Evolutionary conservation across 2,797 vertebrate species (phyloP).

Genomic region (Champsocephalus esox): DNA sequence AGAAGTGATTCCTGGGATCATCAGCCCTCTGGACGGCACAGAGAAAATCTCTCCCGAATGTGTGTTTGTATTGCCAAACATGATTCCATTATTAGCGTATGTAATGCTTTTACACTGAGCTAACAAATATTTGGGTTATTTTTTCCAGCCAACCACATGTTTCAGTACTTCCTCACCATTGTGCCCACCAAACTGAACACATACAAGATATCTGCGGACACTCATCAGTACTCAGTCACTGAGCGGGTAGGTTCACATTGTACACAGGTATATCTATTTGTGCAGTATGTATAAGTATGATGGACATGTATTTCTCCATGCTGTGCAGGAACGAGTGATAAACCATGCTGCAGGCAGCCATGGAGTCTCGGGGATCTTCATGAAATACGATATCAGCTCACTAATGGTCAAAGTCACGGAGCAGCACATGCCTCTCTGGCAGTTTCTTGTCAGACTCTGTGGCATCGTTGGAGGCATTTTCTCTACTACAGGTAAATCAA

Average conservation of each 20-base stretch:
- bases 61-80: constrained; percentile 75
- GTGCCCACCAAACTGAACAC: constrained; percentile 98
- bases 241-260: constrained; percentile 76
- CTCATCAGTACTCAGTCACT: constrained; percentile 85
- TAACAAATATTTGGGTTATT: background rate
- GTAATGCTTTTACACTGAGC: background rate
- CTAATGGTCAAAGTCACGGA: constrained; percentile 97
- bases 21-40: constrained; percentile 96
- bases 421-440: constrained; percentile 98
- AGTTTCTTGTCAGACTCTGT: constrained; percentile 96
- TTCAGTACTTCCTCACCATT: constrained; percentile 98
- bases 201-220: constrained; percentile 88
- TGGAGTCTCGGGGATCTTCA: constrained; percentile 97
- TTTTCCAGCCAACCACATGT: constrained; percentile 95
- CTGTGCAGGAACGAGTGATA: constrained; percentile 91
- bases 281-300: background rate
- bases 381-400: constrained; percentile 98
- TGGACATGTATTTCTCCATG: background rate
- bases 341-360: constrained; percentile 98
- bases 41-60: constrained; percentile 93
- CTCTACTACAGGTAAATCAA: constrained; percentile 91
- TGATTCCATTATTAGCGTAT: background rate
- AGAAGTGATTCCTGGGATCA: constrained; percentile 93
- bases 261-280: background rate
- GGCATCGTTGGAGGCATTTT: constrained; percentile 98